Conservation (phyloP, 2,888 invertebrate species). For the Pogonocherus hispidulus region DNA sequence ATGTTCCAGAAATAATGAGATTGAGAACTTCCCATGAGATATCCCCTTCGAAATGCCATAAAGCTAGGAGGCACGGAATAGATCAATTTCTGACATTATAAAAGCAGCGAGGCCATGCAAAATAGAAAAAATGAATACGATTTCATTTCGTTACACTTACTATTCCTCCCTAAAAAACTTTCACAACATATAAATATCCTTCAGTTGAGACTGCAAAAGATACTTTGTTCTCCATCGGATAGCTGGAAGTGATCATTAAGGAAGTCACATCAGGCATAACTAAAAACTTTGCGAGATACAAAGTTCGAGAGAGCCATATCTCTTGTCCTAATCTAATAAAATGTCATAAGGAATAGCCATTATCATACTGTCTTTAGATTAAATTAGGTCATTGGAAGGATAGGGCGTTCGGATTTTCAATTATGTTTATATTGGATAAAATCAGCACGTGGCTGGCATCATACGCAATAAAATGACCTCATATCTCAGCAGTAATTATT, state of each 20-base stretch:
- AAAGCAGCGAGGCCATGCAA: no score
- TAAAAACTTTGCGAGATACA: slow-evolving; percentile 1
- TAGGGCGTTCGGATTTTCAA: neutral
- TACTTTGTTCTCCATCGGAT: neutral
- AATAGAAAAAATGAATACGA: no score
- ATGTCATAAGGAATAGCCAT: slow-evolving; percentile 1
- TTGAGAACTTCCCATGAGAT: no score
- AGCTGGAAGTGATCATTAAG: slow-evolving; percentile 3
- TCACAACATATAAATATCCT: neutral
- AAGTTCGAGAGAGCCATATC: neutral
- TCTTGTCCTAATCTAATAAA: neutral
- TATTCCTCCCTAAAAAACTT: neutral
- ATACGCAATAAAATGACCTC: no score
- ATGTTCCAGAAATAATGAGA: no score
- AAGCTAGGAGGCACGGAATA: no score
- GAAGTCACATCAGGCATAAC: neutral
- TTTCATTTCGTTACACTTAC: no score
- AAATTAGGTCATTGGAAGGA: neutral
- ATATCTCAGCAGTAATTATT: no score
- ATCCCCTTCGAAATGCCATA: no score
- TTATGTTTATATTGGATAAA: neutral
- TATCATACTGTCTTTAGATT: neutral
- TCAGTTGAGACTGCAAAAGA: neutral
- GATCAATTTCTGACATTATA: no score
- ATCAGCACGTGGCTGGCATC: neutral